Evolutionary conservation across 2,797 vertebrate species (phyloP).

Genomic region (Hoplostethus atlanticus): DNA sequence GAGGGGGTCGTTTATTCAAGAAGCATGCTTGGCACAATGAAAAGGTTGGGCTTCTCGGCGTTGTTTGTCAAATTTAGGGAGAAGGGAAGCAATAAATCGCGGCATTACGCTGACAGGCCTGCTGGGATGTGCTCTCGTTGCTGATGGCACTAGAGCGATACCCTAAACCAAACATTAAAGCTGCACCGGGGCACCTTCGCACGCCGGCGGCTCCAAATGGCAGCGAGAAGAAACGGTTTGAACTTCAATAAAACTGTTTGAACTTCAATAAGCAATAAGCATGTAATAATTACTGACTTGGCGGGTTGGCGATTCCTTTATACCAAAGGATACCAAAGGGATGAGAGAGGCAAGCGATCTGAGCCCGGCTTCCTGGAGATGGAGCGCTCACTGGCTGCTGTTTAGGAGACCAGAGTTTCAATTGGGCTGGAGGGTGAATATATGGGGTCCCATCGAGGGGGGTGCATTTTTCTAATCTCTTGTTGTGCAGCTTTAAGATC

Average conservation of each 20-base stretch:
- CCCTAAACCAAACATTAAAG: conserved; percentile 32
- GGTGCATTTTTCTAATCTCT: too few relatives aligned
- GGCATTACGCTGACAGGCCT: conserved; percentile 63
- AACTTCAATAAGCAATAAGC: conserved; percentile 15
- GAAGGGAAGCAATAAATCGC: conserved; percentile 55
- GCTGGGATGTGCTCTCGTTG: conserved; percentile 42
- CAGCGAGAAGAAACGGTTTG: background rate
- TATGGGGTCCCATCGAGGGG: too few relatives aligned
- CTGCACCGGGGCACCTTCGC: conserved; percentile 9
- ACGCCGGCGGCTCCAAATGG: conserved; percentile 7
- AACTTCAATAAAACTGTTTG: conserved; percentile 4
- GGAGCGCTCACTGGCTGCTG: too few relatives aligned
- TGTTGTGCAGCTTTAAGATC: too few relatives aligned
- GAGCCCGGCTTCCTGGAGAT: too few relatives aligned
- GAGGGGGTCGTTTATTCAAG: conserved; percentile 64
- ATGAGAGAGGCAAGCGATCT: too few relatives aligned
- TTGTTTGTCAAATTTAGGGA: conserved; percentile 64
- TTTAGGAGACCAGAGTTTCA: too few relatives aligned
- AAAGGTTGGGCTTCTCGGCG: conserved; percentile 59
- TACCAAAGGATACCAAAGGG: too few relatives aligned
- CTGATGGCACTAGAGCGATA: conserved; percentile 50
- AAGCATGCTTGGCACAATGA: conserved; percentile 63
- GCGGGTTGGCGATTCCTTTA: too few relatives aligned
- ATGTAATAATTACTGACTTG: background rate
- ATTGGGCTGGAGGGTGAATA: too few relatives aligned